These are phyloP conservation scores for Cryptoblepharus egeriae DNA, from an alignment of 2,797 vertebrate species.

Conservation along the genomic window DNA sequence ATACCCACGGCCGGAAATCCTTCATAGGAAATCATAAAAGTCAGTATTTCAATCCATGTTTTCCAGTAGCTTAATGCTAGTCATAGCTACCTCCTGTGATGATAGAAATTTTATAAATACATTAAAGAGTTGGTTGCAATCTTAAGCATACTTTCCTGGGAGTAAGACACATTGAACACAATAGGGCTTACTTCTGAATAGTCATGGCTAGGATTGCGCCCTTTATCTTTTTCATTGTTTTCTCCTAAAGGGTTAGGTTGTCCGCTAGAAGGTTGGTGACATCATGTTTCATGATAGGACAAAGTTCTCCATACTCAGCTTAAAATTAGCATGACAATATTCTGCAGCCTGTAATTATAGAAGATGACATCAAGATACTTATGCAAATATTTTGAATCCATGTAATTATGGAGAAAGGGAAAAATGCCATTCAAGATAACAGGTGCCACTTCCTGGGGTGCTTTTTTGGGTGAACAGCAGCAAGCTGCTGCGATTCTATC, in stretches of 20 bases:
- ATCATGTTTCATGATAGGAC: not conserved
- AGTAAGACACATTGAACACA: no score
- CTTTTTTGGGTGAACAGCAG: constrained; percentile 31
- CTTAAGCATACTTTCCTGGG: no score
- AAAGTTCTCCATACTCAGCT: not conserved
- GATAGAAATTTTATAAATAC: not conserved
- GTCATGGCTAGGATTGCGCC: no score
- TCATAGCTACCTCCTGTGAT: not conserved
- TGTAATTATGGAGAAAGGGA: constrained; percentile 47
- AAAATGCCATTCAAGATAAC: constrained; percentile 32
- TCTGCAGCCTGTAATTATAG: constrained; percentile 14
- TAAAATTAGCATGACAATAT: constrained; percentile 41
- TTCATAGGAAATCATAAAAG: not conserved
- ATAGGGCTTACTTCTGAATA: no score
- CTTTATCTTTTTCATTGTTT: not conserved
- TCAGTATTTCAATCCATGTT: constrained; percentile 12
- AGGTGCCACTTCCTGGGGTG: constrained; percentile 45
- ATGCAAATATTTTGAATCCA: constrained; percentile 26
- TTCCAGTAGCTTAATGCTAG: constrained; percentile 12
- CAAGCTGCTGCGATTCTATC: constrained; percentile 35
- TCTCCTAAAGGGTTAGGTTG: not conserved
- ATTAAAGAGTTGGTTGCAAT: not conserved
- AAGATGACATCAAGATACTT: constrained; percentile 44
- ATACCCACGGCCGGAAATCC: not conserved
- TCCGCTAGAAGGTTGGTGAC: not conserved